phyloP scores from a whole-genome alignment of 2,113 vertebrate genomes.

The Patagioenas fasciata region DNA sequence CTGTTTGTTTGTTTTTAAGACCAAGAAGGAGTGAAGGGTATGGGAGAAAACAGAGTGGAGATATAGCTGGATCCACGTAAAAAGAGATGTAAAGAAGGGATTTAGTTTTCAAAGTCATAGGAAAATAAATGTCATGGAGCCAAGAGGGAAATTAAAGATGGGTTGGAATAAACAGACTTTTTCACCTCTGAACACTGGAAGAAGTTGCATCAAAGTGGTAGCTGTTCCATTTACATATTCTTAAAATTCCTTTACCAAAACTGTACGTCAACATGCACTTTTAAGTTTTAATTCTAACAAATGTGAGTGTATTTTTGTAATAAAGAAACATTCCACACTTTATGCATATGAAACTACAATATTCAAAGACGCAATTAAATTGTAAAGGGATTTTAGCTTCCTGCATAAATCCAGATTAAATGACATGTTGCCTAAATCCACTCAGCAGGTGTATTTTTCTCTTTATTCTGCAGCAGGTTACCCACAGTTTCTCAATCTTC shows the following conservation, averaged over 20 bases:
- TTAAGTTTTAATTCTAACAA: background rate
- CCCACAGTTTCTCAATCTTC: background rate
- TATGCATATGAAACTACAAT: background rate
- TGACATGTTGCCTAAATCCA: background rate
- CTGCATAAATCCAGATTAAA: background rate
- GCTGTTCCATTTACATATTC: background rate
- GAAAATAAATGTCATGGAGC: background rate
- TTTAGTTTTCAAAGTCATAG: background rate
- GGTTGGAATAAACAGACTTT: background rate
- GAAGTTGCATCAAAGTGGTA: background rate
- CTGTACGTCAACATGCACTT: background rate
- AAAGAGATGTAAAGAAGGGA: background rate
- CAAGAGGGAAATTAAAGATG: background rate
- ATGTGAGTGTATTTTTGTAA: background rate
- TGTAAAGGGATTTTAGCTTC: background rate
- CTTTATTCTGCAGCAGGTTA: background rate
- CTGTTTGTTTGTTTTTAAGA: background rate
- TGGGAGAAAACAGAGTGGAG: background rate
- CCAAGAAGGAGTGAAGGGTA: rapidly evolving
- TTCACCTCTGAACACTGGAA: background rate
- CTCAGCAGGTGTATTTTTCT: background rate
- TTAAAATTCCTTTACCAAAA: background rate
- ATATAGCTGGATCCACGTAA: background rate
- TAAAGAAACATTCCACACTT: background rate
- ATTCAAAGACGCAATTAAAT: background rate